Percentiles rank a stretch among this genome's conserved stretches.
These are phyloP conservation scores for Mustela nigripes DNA, from an alignment of 2,113 vertebrate species.

Conservation along the genomic window DNA sequence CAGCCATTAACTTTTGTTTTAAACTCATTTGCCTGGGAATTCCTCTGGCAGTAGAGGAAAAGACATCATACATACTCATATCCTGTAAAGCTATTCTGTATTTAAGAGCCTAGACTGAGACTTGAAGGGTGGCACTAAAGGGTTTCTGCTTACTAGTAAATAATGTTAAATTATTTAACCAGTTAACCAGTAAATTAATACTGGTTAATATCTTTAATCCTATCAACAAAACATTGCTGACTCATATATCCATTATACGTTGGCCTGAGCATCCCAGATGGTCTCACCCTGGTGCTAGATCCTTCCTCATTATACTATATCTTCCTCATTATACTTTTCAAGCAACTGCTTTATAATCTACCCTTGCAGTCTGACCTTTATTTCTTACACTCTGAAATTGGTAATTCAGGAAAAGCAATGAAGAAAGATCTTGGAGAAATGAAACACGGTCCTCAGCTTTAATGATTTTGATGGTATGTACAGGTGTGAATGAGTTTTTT, in stretches of 20 bases:
- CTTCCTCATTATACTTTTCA: neutral
- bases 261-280: neutral
- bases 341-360: neutral
- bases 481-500: neutral
- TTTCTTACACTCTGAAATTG: neutral
- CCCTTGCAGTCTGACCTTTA: neutral
- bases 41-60: neutral
- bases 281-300: neutral
- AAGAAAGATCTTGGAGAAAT: neutral
- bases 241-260: neutral
- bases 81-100: neutral
- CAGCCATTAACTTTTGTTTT: neutral
- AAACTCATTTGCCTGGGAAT: neutral
- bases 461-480: neutral
- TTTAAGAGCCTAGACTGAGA: neutral
- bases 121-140: neutral
- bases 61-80: neutral
- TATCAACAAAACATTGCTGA: neutral
- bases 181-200: neutral
- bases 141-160: neutral
- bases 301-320: neutral
- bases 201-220: neutral
- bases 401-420: neutral
- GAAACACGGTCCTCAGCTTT: neutral
- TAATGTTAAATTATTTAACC: neutral